Evolutionary conservation across 2,888 invertebrate genomes (phyloP), one percentile per base, ranked within the genome.

Genomic region (Tillus elongatus): DNA sequence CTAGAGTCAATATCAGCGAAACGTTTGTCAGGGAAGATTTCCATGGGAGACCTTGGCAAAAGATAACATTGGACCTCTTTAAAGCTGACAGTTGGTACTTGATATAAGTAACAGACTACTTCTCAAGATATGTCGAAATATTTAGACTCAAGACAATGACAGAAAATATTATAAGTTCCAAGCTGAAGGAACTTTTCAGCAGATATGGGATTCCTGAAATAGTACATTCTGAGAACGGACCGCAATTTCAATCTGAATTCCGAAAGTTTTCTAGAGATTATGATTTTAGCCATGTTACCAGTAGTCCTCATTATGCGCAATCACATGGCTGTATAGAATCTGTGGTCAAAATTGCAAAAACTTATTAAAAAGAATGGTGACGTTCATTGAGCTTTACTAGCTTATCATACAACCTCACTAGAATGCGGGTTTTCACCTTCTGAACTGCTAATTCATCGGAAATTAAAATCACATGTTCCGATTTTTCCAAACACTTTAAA

Each of bases 171-270:
- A 15, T 32, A 6, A 32, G 8, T 13, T 4, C 8, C 4, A 32
- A 13, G 13, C 9, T 13, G 9, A 32, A 32, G 10, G 15, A 15
- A 9, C 4, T 13, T 8, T 32, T 32, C 10, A 9, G 12, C 4
- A 32, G 32, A 10, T 32, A 13, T 32, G 32, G 32, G 4, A 32
- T 32, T 11, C 13, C 32, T 4, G 32, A 32, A 14, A 15, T 32
- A 12, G 15, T 32, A 8, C 11, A 13, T 13, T 13, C 32, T 12
- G 14, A 32, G 6, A 14, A 14, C 13, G 32, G 14, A 13, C 32
- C 32, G 9, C 32, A 32, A 14, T 32, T 32, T 13, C 8, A 12
- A 8, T 8, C 14, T 4, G 15, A 14, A 13, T 32, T 32, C 10
- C 8, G 4, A 9, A 32, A 32, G 13, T 32, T 32, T 32, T 9